Evolutionary conservation across 2,888 invertebrate species (phyloP).

Genomic region (Chalcosyrphus nemorum): DNA sequence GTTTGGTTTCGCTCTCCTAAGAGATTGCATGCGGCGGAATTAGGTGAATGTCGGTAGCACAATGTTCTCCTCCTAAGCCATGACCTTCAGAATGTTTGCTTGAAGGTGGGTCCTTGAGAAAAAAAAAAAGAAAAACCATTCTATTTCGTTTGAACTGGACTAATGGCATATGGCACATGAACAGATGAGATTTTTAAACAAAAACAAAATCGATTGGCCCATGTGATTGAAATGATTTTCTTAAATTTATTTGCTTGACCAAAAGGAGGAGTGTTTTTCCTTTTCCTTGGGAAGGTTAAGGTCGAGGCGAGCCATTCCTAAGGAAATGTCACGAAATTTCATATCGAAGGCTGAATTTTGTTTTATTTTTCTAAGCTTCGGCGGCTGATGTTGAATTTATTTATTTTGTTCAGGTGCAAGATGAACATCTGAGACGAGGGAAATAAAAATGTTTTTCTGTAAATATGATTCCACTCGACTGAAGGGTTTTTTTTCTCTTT

Average conservation of each 20-base stretch:
- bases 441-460: background rate
- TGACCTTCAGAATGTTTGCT: conserved; percentile 45
- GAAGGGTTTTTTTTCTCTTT: background rate
- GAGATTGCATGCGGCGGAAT: conserved; percentile 49
- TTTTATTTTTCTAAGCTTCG: background rate
- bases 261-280: background rate
- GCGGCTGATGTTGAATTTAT: conserved; percentile 5
- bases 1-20: conserved; percentile 21
- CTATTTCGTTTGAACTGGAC: conserved; percentile 19
- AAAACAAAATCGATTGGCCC: background rate
- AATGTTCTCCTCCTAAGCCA: background rate
- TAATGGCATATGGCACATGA: conserved; percentile 7
- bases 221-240: background rate
- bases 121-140: no score
- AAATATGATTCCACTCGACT: conserved; percentile 32
- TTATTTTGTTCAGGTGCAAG: conserved; percentile 38
- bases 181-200: background rate
- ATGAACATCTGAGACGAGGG: background rate
- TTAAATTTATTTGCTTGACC: conserved; percentile 21
- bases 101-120: conserved; percentile 56
- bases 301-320: background rate
- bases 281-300: background rate
- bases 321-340: conserved; percentile 2
- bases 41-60: conserved; percentile 55
- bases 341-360: background rate